Percentiles rank a stretch among this genome's conserved stretches.
Conservation (phyloP, 2,113 vertebrate genomes). For the Lates calcarifer region DNA sequence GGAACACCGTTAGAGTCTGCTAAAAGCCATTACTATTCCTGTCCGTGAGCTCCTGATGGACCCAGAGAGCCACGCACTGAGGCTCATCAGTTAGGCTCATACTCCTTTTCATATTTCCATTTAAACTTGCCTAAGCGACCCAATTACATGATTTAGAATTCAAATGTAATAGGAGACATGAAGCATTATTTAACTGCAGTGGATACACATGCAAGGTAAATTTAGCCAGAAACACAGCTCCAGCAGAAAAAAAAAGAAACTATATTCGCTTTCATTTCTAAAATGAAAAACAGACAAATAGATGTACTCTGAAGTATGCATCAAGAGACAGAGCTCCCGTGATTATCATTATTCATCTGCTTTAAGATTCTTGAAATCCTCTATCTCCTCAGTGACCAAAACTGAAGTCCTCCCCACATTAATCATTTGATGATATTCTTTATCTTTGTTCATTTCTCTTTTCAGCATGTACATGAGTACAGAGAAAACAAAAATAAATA, state of each 20-base stretch:
- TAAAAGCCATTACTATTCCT: slow-evolving; percentile 54
- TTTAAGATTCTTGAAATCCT: slow-evolving; percentile 75
- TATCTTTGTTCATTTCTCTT: slow-evolving; percentile 66
- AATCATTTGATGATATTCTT: slow-evolving; percentile 75
- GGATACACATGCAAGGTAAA: slow-evolving; percentile 48
- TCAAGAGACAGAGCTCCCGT: slow-evolving; percentile 65
- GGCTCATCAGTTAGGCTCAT: slow-evolving; percentile 43
- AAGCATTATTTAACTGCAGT: slow-evolving; percentile 36
- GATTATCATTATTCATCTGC: slow-evolving; percentile 77
- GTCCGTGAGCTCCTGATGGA: slow-evolving; percentile 53
- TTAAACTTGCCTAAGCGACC: slow-evolving; percentile 47
- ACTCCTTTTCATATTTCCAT: slow-evolving; percentile 58
- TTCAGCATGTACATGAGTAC: slow-evolving; percentile 42
- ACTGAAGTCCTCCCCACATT: slow-evolving; percentile 67
- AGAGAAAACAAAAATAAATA: slow-evolving; percentile 77
- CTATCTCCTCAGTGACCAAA: slow-evolving; percentile 62
- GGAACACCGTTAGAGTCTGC: slow-evolving; percentile 30
- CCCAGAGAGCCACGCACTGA: slow-evolving; percentile 13
- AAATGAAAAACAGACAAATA: slow-evolving; percentile 70
- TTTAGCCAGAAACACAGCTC: slow-evolving; percentile 47
- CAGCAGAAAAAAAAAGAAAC: slow-evolving; percentile 29
- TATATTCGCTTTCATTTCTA: slow-evolving; percentile 70
- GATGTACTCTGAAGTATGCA: slow-evolving; percentile 65
- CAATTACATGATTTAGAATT: slow-evolving; percentile 63
- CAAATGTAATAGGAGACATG: slow-evolving; percentile 51